Evolutionary conservation across 2,797 vertebrate species (phyloP).

Genomic region (Crocidura indochinensis): DNA sequence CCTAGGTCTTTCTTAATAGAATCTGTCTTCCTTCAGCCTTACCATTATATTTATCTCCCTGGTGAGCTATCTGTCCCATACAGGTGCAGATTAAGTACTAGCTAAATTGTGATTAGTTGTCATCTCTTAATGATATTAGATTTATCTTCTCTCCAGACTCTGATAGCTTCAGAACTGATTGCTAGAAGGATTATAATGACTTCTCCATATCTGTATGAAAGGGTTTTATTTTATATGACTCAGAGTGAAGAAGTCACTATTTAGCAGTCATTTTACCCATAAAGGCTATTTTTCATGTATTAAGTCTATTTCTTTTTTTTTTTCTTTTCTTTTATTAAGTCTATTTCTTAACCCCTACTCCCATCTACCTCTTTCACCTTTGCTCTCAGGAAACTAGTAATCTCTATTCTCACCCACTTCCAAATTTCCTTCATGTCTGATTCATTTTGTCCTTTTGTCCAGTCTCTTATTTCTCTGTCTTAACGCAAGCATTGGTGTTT

Average conservation of each 20-base stretch:
- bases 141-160: background rate
- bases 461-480: background rate
- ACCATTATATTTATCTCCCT: background rate
- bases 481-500: too few relatives aligned
- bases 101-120: background rate
- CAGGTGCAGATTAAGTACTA: background rate
- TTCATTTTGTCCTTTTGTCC: background rate
- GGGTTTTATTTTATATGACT: background rate
- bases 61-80: too few relatives aligned
- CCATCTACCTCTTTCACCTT: background rate
- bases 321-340: background rate
- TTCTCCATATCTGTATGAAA: fast-evolving
- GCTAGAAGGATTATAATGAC: background rate
- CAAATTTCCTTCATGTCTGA: background rate
- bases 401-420: background rate
- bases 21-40: background rate
- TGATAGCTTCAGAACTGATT: background rate
- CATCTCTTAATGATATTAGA: background rate
- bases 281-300: background rate
- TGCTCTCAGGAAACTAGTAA: background rate
- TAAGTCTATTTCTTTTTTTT: background rate
- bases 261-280: background rate
- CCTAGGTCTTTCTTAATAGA: background rate
- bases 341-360: background rate
- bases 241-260: background rate